phyloP scores from a whole-genome alignment of 2,113 vertebrate species.

The Myxocyprinus asiaticus region DNA sequence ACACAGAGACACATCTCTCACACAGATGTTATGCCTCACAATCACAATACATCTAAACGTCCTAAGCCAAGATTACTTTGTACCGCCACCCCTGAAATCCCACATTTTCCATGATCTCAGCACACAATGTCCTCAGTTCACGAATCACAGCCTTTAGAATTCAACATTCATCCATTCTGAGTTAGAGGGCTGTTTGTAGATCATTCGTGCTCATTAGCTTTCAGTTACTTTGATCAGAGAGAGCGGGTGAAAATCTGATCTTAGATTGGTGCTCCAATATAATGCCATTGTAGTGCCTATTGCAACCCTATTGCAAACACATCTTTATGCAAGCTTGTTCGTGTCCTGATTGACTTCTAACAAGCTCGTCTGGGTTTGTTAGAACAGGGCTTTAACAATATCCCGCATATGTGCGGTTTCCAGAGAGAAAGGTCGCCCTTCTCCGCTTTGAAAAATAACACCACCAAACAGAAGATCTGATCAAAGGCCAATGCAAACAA shows the following conservation, averaged over 20 bases:
- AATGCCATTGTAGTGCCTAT: conserved; percentile 6
- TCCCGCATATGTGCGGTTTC: neutral
- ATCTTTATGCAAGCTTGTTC: conserved; percentile 7
- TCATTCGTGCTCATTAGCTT: conserved; percentile 20
- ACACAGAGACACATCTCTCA: neutral
- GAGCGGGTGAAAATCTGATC: neutral
- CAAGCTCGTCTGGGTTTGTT: conserved; percentile 14
- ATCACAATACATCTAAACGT: conserved; percentile 38
- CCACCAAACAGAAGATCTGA: conserved; percentile 12
- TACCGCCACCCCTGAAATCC: conserved; percentile 30
- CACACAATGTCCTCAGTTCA: neutral
- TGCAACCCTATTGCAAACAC: conserved; percentile 2
- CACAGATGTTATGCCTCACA: conserved; percentile 34
- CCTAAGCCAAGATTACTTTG: conserved; percentile 43
- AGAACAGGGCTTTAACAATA: conserved; percentile 10
- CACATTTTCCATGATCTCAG: neutral
- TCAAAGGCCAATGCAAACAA: conserved; percentile 21
- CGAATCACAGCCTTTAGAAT: neutral
- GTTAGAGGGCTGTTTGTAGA: conserved; percentile 2
- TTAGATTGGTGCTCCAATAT: neutral
- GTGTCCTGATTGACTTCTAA: conserved; percentile 9
- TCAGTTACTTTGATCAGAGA: conserved; percentile 19
- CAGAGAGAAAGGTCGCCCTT: neutral
- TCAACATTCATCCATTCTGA: neutral
- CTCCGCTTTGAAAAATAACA: conserved; percentile 19